Evolutionary conservation across 2,797 vertebrate genomes (phyloP).

Genomic region (Mormyrus proboscirostris): DNA sequence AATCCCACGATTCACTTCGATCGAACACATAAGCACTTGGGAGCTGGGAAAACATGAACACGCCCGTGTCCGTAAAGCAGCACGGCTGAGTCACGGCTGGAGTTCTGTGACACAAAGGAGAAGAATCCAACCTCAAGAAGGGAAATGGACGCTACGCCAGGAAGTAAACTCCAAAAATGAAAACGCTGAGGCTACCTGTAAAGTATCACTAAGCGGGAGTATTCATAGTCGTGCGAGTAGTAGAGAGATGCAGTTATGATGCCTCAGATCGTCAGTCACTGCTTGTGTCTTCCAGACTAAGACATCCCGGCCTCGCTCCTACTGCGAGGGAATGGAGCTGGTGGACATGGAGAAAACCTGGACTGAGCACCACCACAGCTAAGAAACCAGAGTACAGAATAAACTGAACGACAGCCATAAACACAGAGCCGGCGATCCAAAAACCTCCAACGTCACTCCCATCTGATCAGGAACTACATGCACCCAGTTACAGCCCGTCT

Average conservation of each 20-base stretch:
- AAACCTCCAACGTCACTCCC: neutral
- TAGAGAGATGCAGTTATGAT: neutral
- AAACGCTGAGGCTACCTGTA: conserved; percentile 9
- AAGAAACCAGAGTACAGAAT: conserved; percentile 22
- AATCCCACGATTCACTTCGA: conserved; percentile 14
- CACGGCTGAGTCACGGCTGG: neutral
- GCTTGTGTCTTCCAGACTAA: conserved; percentile 54
- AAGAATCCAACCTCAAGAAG: neutral
- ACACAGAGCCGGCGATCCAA: conserved; percentile 8
- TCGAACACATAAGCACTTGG: conserved; percentile 14
- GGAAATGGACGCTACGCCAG: conserved; percentile 2
- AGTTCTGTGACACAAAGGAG: neutral
- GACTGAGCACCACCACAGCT: conserved; percentile 57
- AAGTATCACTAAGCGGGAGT: neutral
- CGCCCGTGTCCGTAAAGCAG: neutral
- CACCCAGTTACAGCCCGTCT: conserved; percentile 13
- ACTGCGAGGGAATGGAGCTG: conserved; percentile 81
- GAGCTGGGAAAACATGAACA: conserved; percentile 10
- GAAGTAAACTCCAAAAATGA: conserved; percentile 17
- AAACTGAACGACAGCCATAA: neutral
- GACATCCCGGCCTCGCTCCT: conserved; percentile 61
- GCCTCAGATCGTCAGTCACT: neutral
- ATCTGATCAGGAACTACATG: conserved; percentile 12
- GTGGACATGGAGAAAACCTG: conserved; percentile 75
- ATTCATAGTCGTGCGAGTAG: neutral